Conservation (phyloP, 2,113 vertebrate genomes). For the Cyprinodon tularosa region DNA sequence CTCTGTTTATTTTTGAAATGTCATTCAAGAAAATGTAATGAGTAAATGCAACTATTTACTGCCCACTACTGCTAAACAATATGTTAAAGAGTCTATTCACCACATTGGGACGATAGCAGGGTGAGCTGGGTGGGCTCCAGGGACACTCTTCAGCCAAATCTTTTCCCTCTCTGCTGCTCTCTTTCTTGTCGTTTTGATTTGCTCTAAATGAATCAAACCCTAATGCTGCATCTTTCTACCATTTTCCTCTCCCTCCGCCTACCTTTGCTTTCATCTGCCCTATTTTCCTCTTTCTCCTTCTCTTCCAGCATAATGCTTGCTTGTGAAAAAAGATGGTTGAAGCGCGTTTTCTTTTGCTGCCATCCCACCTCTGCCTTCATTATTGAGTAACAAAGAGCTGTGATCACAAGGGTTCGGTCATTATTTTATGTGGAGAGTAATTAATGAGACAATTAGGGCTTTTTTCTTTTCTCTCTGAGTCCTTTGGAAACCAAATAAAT, state of each 20-base stretch:
- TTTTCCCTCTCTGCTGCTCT: conserved; percentile 34
- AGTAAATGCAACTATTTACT: too few species aligned
- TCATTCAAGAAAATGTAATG: too few species aligned
- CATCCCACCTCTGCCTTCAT: conserved; percentile 35
- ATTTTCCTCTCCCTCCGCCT: conserved; percentile 4
- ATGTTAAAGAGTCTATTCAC: conserved; percentile 69
- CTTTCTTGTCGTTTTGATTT: conserved; percentile 32
- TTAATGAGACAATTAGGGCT: conserved; percentile 69
- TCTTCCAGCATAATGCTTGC: conserved; percentile 40
- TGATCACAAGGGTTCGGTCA: conserved; percentile 49
- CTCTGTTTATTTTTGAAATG: too few species aligned
- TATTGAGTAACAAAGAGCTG: conserved; percentile 57
- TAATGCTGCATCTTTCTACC: conserved; percentile 16
- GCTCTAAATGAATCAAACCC: conserved; percentile 29
- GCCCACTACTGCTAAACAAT: conserved; percentile 38
- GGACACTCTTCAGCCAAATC: conserved; percentile 46
- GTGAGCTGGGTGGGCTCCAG: conserved; percentile 59
- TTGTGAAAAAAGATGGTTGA: conserved; percentile 58
- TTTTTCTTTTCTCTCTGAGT: conserved; percentile 39
- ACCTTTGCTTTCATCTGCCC: conserved; percentile 37
- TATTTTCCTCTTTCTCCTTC: conserved; percentile 51
- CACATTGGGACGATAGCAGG: conserved; percentile 38
- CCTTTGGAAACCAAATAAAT: conserved; percentile 64
- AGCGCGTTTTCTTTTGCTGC: conserved; percentile 44
- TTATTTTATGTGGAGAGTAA: conserved; percentile 65